These are phyloP conservation scores for Piaya cayana DNA, from an alignment of 2,113 vertebrate species.

Conservation along the genomic window DNA sequence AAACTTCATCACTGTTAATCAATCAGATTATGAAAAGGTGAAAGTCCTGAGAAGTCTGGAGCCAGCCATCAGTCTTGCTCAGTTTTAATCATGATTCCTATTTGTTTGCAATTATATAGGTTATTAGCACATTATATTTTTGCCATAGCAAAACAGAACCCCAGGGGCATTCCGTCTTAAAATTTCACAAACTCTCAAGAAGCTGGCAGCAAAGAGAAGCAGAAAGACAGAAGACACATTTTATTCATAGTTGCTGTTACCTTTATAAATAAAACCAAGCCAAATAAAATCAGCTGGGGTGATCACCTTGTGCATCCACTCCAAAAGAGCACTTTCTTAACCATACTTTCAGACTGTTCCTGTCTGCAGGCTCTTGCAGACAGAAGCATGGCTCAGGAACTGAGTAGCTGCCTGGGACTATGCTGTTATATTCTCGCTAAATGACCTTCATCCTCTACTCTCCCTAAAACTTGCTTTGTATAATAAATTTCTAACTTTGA, in stretches of 20 bases:
- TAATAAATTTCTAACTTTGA: not conserved
- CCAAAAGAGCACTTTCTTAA: not conserved
- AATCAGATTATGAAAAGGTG: not conserved
- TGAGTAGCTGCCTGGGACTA: not conserved
- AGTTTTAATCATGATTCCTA: not conserved
- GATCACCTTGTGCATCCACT: not conserved
- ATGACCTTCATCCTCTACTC: not conserved
- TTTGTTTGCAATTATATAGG: not conserved
- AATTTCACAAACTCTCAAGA: not conserved
- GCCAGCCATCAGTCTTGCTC: not conserved
- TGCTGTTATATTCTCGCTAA: not conserved
- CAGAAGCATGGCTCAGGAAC: not conserved
- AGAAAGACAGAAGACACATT: not conserved
- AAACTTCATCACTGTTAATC: not conserved
- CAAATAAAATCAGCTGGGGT: not conserved
- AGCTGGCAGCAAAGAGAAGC: not conserved
- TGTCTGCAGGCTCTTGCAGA: not conserved
- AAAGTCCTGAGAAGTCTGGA: not conserved
- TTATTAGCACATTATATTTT: not conserved
- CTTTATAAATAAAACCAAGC: not conserved
- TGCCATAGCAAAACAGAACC: not conserved
- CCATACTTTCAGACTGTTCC: not conserved
- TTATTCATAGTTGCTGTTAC: not conserved
- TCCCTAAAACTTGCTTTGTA: not conserved
- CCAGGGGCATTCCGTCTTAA: not conserved